These are phyloP conservation scores for Drosophila recens DNA, from an alignment of 2,888 invertebrate species.

Conservation along the genomic window DNA sequence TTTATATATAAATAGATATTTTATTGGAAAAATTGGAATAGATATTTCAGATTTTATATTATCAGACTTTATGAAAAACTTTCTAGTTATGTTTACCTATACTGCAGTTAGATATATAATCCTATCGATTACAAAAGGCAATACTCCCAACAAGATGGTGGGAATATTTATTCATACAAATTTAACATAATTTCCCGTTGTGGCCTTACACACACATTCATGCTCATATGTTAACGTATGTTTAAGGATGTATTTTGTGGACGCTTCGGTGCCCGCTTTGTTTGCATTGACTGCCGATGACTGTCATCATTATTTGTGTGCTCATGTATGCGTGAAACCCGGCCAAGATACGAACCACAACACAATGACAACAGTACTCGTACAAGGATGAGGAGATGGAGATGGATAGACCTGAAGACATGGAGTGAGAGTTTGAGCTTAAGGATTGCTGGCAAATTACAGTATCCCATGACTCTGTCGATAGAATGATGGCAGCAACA, in stretches of 20 bases:
- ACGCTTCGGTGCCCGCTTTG: slow-evolving; percentile 52
- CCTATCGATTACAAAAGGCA: neutral
- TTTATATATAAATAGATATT: neutral
- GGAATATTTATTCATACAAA: neutral
- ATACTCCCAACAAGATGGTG: neutral
- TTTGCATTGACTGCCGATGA: slow-evolving; percentile 58
- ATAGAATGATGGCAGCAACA: neutral
- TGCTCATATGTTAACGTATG: slow-evolving; percentile 23
- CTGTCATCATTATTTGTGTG: slow-evolving; percentile 53
- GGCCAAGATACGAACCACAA: slow-evolving; percentile 45
- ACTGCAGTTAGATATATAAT: neutral
- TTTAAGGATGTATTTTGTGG: slow-evolving; percentile 42
- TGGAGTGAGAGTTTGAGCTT: neutral
- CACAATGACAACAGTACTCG: slow-evolving; percentile 6
- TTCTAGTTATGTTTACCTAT: neutral
- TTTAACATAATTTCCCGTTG: slow-evolving; percentile 20
- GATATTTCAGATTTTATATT: neutral
- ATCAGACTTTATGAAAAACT: no score
- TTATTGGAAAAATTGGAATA: neutral
- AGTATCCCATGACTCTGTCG: slow-evolving; percentile 10
- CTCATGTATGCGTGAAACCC: slow-evolving; percentile 58
- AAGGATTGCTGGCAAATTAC: slow-evolving; percentile 23
- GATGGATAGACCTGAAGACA: neutral
- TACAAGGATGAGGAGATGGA: neutral
- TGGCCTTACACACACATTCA: slow-evolving; percentile 8